Evolutionary conservation across 2,888 invertebrate genomes (phyloP), one percentile per base, ranked within the genome.

Genomic region (Thecophora atra): DNA sequence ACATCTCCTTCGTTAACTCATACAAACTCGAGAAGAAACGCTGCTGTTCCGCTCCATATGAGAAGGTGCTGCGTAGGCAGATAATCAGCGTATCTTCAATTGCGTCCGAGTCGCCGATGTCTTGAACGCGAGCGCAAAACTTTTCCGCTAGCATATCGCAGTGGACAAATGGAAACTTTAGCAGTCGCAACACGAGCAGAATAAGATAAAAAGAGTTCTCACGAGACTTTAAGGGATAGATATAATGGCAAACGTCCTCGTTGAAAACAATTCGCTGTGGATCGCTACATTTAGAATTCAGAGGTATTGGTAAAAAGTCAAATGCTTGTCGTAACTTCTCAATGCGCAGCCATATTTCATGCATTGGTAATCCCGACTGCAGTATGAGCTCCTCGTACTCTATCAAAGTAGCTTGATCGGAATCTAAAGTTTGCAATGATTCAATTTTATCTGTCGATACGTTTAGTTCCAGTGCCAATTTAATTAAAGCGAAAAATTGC

Each of bases 291-390:
- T 87, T 79, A 51, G 85, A 80, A 58, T 86, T 87, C 42, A 62
- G 17, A 4, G 68, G 58, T 37, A 68, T 5, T 19, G 92, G 91
- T 51, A 92, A 87, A 89, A 92, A 94, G 85, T 92, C 91, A 78
- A 89, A 91, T 21, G 90, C 89, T 79, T 91, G 92, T n/a, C 94
- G 89, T 70, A 93, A 86, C 15, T 91, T 90, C 86, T 94, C 94
- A 73, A 92, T 90, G 74, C 94, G 89, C 77, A 91, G 87, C 94
- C 94, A 94, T 76, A 94, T 88, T 77, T 91, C 91, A 81, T 91
- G 89, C 81, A 91, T 87, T 30, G 94, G 94, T 81, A 95, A 86
- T 66, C 91, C 90, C 66, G 91, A 90, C 51, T 86, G 88, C 68
- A 91, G 82, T 64, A 91, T 88, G 1, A 89, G 83, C 79, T 91